Conservation (phyloP, 1,140 invertebrate genomes). For the Drosophila athabasca region DNA sequence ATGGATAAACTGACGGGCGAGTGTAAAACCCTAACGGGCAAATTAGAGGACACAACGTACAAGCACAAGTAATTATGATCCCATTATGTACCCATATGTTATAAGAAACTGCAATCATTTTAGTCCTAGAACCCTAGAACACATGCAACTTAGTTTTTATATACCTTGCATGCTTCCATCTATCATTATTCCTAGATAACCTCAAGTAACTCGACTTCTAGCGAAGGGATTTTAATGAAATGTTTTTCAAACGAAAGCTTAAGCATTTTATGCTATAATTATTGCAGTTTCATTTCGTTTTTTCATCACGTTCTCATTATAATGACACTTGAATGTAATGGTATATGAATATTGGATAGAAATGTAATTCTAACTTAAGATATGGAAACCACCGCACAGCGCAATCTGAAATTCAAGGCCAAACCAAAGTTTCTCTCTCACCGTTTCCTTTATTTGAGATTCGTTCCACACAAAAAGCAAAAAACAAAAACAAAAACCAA, state of each 20-base stretch:
- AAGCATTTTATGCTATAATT: not conserved
- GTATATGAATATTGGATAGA: constrained; percentile 31
- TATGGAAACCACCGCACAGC: constrained; percentile 46
- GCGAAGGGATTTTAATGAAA: no score
- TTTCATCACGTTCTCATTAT: constrained; percentile 3
- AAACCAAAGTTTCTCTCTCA: constrained; percentile 37
- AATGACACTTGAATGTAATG: constrained; percentile 23
- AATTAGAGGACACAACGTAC: constrained; percentile 91
- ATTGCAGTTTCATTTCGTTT: constrained; percentile 38
- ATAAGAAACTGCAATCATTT: constrained; percentile 21
- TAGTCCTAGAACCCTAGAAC: not conserved
- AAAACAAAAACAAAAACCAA: constrained; percentile 27
- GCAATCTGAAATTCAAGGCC: constrained; percentile 74
- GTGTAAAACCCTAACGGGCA: constrained; percentile 92
- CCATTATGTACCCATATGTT: constrained; percentile 9
- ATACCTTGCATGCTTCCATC: not conserved
- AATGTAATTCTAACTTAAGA: constrained; percentile 19
- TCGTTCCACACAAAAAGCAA: constrained; percentile 46
- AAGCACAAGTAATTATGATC: constrained; percentile 90
- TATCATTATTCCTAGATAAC: no score
- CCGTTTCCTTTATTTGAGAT: constrained; percentile 61
- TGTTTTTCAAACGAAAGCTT: not conserved
- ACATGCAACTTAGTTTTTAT: not conserved
- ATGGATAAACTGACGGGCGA: constrained; percentile 93
- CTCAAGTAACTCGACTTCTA: no score